Evolutionary conservation across 2,888 invertebrate genomes (phyloP).

Genomic region (Gonocerus acuteangulatus): DNA sequence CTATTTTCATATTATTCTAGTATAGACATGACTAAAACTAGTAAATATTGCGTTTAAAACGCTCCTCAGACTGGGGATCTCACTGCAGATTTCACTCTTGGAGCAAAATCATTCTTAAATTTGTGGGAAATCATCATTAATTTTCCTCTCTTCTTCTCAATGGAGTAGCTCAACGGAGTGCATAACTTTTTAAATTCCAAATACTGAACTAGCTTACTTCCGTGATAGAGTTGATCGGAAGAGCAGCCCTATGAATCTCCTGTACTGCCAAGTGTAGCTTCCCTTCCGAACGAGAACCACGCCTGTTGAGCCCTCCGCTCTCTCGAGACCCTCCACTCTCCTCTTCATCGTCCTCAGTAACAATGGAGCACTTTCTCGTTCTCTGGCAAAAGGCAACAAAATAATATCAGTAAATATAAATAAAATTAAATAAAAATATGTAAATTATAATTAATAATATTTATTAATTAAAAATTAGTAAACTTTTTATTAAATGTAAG

Average conservation of each 20-base stretch:
- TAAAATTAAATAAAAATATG: not conserved
- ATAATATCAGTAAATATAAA: not conserved
- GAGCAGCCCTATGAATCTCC: slow-evolving; percentile 41
- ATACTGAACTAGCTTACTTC: no score
- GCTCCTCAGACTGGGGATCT: no score
- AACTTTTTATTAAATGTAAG: no score
- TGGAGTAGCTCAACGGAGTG: no score
- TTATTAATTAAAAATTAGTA: not conserved
- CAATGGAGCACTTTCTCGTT: slow-evolving; percentile 81
- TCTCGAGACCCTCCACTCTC: slow-evolving; percentile 46
- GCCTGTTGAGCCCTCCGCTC: slow-evolving; percentile 54
- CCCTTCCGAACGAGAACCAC: slow-evolving; percentile 74
- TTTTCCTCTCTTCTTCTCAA: no score
- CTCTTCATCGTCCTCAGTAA: slow-evolving; percentile 87
- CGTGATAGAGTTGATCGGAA: slow-evolving; percentile 36
- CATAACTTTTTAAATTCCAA: no score
- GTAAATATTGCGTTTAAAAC: no score
- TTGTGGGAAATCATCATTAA: no score
- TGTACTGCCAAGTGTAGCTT: slow-evolving; percentile 62
- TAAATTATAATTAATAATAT: not conserved
- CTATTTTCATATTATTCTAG: no score
- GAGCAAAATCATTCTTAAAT: no score
- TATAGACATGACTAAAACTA: no score
- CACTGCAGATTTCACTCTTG: no score
- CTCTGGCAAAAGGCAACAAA: slow-evolving; percentile 51